Conservation (phyloP, 2,888 invertebrate species). For the Belgica antarctica region DNA sequence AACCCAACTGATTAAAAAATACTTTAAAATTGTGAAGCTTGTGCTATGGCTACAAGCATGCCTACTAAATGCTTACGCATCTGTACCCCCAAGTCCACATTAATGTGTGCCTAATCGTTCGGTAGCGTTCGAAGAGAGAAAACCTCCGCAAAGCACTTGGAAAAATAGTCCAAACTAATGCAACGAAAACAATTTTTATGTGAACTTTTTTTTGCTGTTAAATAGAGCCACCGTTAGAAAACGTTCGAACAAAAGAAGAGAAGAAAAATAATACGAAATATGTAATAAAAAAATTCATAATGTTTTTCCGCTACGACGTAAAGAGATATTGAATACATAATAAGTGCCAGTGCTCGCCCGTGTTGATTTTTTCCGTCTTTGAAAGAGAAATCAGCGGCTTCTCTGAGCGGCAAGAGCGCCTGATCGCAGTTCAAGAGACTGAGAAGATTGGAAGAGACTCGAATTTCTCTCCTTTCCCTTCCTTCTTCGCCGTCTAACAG, state of each 20-base stretch:
- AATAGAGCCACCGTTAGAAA: constrained; percentile 27
- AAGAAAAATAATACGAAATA: constrained; percentile 28
- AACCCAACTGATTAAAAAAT: too few relatives aligned
- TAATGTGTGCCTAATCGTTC: too few relatives aligned
- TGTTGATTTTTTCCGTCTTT: constrained; percentile 40
- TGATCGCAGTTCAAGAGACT: neutral
- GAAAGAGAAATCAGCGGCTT: constrained; percentile 40
- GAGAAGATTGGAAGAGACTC: neutral
- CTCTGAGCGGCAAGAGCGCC: constrained; percentile 6
- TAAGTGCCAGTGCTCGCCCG: constrained; percentile 42
- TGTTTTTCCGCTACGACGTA: constrained; percentile 33
- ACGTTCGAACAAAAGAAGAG: constrained; percentile 34
- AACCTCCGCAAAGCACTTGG: too few relatives aligned
- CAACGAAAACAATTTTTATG: neutral
- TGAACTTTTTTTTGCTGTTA: neutral
- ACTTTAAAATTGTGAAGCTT: too few relatives aligned
- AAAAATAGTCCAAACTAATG: neutral
- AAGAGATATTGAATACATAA: constrained; percentile 42
- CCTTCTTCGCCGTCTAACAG: neutral
- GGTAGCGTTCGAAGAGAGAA: too few relatives aligned
- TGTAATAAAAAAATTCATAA: constrained; percentile 44
- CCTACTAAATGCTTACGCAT: too few relatives aligned
- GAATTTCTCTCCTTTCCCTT: neutral
- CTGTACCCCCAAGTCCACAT: too few relatives aligned
- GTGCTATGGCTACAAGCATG: too few relatives aligned